Evolutionary conservation across 2,113 vertebrate genomes (phyloP).

Genomic region (Pleuronectes platessa): DNA sequence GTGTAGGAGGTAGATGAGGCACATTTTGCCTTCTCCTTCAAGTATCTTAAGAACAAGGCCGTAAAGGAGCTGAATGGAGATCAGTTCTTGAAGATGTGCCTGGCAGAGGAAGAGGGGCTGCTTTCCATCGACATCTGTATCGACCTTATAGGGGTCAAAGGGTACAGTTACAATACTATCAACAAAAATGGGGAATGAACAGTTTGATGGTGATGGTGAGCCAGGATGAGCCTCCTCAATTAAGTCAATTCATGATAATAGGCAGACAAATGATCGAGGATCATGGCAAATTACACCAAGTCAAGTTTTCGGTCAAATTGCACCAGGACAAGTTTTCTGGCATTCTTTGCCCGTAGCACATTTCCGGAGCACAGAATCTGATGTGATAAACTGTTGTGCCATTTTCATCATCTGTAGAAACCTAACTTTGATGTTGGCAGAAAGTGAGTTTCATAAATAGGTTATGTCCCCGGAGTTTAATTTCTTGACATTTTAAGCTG

Average conservation of each 20-base stretch:
- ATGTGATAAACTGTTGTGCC: background rate
- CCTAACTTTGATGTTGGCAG: background rate
- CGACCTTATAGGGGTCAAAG: slow-evolving; percentile 95
- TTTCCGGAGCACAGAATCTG: background rate
- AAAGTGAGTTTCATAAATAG: slow-evolving; percentile 36
- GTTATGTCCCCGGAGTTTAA: slow-evolving; percentile 33
- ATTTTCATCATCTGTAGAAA: slow-evolving; percentile 32
- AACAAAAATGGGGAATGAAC: background rate
- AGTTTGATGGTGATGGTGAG: background rate
- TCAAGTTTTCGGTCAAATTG: background rate
- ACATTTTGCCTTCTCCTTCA: slow-evolving; percentile 96
- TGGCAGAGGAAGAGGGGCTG: slow-evolving; percentile 93
- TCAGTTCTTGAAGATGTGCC: slow-evolving; percentile 96
- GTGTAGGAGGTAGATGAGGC: slow-evolving; percentile 94
- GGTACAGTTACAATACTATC: slow-evolving; percentile 74
- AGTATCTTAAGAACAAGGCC: slow-evolving; percentile 97
- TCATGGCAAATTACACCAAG: background rate
- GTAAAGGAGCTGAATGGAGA: slow-evolving; percentile 97
- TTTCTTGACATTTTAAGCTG: slow-evolving; percentile 11
- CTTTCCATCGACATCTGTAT: slow-evolving; percentile 94
- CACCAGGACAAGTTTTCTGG: background rate
- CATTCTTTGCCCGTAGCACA: no score
- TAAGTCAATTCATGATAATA: background rate
- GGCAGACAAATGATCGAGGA: background rate
- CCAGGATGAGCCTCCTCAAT: background rate